These are phyloP conservation scores for Lytechinus pictus DNA, from an alignment of 35 echinoderm and acorn worm species.

Conservation along the genomic window DNA sequence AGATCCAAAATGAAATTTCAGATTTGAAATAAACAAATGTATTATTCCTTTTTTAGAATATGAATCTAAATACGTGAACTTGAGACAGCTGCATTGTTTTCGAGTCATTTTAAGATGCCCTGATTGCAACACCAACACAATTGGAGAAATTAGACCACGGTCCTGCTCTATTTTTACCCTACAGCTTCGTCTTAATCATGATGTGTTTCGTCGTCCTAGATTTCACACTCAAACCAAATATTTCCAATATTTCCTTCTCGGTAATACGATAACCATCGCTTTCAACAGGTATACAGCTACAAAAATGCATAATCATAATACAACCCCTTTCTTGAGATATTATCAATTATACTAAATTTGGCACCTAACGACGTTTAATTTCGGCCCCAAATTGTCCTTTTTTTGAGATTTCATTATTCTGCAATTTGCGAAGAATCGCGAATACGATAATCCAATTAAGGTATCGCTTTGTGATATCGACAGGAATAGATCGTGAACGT, in stretches of 20 bases:
- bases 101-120: neutral
- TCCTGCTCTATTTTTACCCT: neutral
- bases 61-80: neutral
- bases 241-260: slow-evolving; percentile 26
- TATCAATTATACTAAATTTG: neutral
- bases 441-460: neutral
- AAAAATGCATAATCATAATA: slow-evolving; percentile 14
- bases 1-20: too few species aligned
- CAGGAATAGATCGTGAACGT: neutral
- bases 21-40: too few species aligned
- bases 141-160: neutral
- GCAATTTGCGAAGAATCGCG: neutral
- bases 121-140: neutral
- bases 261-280: slow-evolving; percentile 18
- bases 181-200: neutral
- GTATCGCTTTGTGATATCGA: slow-evolving; percentile 2
- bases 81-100: neutral
- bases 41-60: too few species aligned
- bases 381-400: slow-evolving; percentile 9
- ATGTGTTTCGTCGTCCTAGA: neutral
- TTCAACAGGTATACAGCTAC: slow-evolving; percentile 7
- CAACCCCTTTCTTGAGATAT: neutral
- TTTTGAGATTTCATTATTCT: neutral
- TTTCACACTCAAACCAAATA: slow-evolving; percentile 6
- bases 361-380: neutral